These are phyloP conservation scores for Paedocypris micromegethes DNA, from an alignment of 2,797 vertebrate genomes.

Conservation along the genomic window DNA sequence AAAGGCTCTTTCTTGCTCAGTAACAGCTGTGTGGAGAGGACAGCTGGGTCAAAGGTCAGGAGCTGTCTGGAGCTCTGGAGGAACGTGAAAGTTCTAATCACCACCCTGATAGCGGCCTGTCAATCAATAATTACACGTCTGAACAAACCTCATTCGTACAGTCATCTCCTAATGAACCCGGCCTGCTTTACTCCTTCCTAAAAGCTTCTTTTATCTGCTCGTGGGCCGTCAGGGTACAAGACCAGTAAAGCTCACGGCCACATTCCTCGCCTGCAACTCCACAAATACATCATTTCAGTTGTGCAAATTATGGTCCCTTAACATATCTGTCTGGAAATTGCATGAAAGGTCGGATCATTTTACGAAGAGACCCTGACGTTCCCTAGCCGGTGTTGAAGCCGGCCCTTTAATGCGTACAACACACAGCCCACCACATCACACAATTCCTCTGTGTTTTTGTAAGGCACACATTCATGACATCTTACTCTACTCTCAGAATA, in stretches of 20 bases:
- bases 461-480: conserved; percentile 69
- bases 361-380: conserved; percentile 56
- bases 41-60: conserved; percentile 64
- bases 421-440: conserved; percentile 60
- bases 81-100: conserved; percentile 71
- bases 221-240: conserved; percentile 11
- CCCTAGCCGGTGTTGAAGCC: conserved; percentile 46
- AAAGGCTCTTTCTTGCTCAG: conserved; percentile 49
- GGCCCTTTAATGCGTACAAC: conserved; percentile 67
- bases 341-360: conserved; percentile 48
- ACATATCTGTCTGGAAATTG: conserved; percentile 59
- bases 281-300: conserved; percentile 50
- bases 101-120: conserved; percentile 65
- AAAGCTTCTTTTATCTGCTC: conserved; percentile 23
- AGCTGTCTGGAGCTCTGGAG: conserved; percentile 65
- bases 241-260: conserved; percentile 27
- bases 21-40: conserved; percentile 72
- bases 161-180: conserved; percentile 35
- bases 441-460: conserved; percentile 67
- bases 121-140: conserved; percentile 67
- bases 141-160: conserved; percentile 52
- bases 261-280: conserved; percentile 30
- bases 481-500: conserved; percentile 68
- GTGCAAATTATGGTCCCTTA: conserved; percentile 33
- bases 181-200: conserved; percentile 22